A percentile compares a stretch with the other conserved stretches of the same genome.
Evolutionary conservation across 2,113 vertebrate genomes (phyloP).

Genomic region (Steatornis caripensis): DNA sequence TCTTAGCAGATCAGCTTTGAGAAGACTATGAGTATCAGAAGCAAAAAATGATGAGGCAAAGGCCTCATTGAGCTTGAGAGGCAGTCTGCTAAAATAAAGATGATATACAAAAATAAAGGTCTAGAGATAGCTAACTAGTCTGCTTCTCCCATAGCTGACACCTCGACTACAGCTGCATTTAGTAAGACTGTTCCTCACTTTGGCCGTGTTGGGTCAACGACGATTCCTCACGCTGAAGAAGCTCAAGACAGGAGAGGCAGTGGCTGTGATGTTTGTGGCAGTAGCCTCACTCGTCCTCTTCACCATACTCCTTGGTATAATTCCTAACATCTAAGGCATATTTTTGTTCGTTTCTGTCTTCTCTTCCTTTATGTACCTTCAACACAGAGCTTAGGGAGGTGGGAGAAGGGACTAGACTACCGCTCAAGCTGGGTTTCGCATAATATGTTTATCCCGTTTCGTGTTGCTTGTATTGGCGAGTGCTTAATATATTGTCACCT

Average conservation of each 20-base stretch:
- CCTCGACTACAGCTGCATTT: not conserved
- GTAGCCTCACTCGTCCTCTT: not conserved
- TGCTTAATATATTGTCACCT: not conserved
- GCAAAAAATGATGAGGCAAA: not conserved
- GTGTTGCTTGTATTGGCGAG: rapidly evolving
- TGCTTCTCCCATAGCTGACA: not conserved
- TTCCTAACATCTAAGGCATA: not conserved
- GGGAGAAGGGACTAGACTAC: not conserved
- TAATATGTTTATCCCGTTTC: not conserved
- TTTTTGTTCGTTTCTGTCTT: not conserved
- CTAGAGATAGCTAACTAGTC: not conserved
- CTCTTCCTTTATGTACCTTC: not conserved
- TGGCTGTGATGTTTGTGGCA: not conserved
- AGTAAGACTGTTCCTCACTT: not conserved
- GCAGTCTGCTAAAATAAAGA: not conserved
- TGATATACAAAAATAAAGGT: not conserved
- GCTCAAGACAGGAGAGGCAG: not conserved
- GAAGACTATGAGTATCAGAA: not conserved
- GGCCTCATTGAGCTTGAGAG: not conserved
- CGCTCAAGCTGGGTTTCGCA: not conserved
- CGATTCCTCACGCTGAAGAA: not conserved
- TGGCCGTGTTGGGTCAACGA: not conserved
- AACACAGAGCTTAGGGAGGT: not conserved
- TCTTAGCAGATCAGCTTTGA: not conserved
- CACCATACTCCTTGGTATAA: not conserved